These are phyloP conservation scores for Echinometra lucunter DNA, from an alignment of 53 echinoderm and acorn worm species.

Conservation along the genomic window DNA sequence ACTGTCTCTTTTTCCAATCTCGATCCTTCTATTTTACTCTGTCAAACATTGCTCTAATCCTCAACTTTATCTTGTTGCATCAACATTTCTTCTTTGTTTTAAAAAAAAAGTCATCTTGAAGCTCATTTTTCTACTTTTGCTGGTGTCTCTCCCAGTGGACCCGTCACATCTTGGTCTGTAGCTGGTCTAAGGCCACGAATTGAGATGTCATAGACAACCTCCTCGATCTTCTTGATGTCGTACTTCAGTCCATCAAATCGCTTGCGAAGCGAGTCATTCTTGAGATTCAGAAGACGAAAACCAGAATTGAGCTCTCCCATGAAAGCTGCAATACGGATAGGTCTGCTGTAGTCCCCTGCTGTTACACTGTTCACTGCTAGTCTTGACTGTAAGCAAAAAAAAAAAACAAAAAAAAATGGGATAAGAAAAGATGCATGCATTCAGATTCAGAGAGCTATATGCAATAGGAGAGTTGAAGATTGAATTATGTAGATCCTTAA, in stretches of 20 bases:
- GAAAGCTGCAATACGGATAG: conserved; percentile 87
- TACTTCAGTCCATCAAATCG: conserved; percentile 98
- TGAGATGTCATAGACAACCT: conserved; percentile 98
- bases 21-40: background rate
- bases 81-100: background rate
- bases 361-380: conserved; percentile 99
- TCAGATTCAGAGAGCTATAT: too few species aligned
- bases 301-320: conserved; percentile 92
- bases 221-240: conserved; percentile 99
- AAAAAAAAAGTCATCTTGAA: background rate
- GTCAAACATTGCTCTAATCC: background rate
- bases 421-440: too few species aligned
- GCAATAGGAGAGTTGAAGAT: too few species aligned
- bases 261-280: conserved; percentile 97
- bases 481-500: too few species aligned
- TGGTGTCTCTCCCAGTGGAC: background rate
- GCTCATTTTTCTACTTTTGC: background rate
- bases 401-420: background rate
- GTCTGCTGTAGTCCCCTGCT: conserved; percentile 91
- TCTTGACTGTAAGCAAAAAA: conserved; percentile 72
- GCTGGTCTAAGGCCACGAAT: conserved; percentile 87
- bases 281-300: conserved; percentile 96
- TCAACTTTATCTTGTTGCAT: background rate
- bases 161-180: background rate
- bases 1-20: too few species aligned